Evolutionary conservation across 1,140 invertebrate species (phyloP).

Genomic region (Philotrypesis tridentata): DNA sequence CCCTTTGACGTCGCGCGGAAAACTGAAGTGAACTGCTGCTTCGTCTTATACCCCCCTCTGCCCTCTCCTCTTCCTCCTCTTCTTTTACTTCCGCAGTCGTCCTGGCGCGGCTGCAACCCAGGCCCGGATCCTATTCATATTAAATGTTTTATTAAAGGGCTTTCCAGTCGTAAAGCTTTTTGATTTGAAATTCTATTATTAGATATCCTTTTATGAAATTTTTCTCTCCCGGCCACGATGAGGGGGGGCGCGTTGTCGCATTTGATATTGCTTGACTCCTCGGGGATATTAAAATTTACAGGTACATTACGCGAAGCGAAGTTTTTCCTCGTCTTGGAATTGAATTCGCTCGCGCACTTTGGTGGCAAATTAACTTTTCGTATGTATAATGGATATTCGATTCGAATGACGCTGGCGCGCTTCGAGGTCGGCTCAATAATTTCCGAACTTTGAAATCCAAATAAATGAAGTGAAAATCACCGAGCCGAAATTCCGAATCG

Average conservation of each 20-base stretch:
- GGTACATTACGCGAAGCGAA: not conserved
- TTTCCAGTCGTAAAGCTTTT: constrained; percentile 33
- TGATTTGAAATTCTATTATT: constrained; percentile 34
- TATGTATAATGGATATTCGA: too few relatives aligned
- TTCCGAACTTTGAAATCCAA: too few relatives aligned
- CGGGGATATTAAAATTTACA: not conserved
- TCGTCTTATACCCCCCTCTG: too few relatives aligned
- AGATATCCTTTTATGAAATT: constrained; percentile 14
- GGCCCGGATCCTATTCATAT: constrained; percentile 16
- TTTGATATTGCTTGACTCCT: not conserved
- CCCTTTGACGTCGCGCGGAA: constrained; percentile 15
- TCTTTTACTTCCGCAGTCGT: not conserved
- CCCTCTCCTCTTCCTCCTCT: constrained; percentile 2
- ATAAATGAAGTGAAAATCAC: too few relatives aligned
- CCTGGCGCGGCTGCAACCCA: not conserved
- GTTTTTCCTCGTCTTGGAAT: not conserved
- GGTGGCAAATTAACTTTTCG: too few relatives aligned
- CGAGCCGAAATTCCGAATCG: too few relatives aligned
- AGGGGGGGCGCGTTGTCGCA: not conserved
- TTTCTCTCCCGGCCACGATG: not conserved
- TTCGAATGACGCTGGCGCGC: too few relatives aligned
- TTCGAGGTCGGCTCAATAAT: too few relatives aligned
- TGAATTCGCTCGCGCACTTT: not conserved
- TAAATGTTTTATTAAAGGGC: constrained; percentile 38
- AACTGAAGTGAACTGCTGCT: not conserved